Percentiles rank a stretch among this genome's conserved stretches.
Evolutionary conservation across 1,140 invertebrate genomes (phyloP).

Genomic region (Thalassaphorura encarpata): DNA sequence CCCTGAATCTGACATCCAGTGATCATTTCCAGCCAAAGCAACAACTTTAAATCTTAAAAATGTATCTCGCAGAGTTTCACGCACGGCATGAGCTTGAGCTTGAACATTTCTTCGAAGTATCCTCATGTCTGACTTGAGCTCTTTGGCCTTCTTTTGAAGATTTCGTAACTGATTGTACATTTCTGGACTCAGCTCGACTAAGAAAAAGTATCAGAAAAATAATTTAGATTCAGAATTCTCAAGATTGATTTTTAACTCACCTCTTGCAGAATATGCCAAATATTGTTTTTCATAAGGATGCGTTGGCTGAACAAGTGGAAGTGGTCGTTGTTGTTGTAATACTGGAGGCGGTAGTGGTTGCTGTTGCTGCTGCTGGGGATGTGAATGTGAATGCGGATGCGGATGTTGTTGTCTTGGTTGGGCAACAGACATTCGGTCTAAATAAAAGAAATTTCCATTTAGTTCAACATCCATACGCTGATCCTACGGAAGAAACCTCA

Average conservation of each 20-base stretch:
- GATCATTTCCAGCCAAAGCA: conserved; percentile 27
- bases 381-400: background rate
- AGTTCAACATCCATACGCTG: too few relatives aligned
- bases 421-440: background rate
- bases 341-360: background rate
- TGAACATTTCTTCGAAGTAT: conserved; percentile 79
- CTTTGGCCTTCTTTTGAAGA: conserved; percentile 80
- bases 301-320: too few relatives aligned
- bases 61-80: conserved; percentile 81
- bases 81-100: conserved; percentile 76
- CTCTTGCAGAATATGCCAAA: background rate
- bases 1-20: conserved; percentile 19
- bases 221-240: background rate
- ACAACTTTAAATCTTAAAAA: conserved; percentile 61
- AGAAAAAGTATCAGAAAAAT: conserved; percentile 30
- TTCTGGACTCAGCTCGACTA: conserved; percentile 63
- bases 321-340: too few relatives aligned
- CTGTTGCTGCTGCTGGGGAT: background rate
- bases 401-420: conserved; percentile 4
- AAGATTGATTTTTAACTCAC: background rate
- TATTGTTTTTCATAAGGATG: conserved; percentile 11
- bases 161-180: conserved; percentile 74
- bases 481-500: conserved; percentile 53
- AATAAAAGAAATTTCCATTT: too few relatives aligned
- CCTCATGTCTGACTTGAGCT: conserved; percentile 75